Base-by-base conservation (phyloP, 2,888 invertebrate genomes). In the Monopis laevigella region DNA sequence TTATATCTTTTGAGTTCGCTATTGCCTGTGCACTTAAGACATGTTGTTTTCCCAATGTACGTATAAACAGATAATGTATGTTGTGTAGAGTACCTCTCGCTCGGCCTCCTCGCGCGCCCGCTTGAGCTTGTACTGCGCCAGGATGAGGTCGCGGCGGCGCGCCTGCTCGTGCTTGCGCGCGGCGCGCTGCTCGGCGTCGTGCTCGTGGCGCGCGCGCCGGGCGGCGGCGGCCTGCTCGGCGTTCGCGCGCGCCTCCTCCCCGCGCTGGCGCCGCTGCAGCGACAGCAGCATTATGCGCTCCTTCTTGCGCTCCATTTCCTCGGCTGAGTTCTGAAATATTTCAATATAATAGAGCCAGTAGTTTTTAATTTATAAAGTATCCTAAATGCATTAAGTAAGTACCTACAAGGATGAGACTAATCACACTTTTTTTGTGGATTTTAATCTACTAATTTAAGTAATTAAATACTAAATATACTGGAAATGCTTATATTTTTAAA, bases 61-160 rank as follows among this genome's bases (percentile, higher is more conserved):
- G n/a, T n/a, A n/a, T n/a, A n/a, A n/a, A n/a, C n/a, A n/a, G n/a
- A n/a, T n/a, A n/a, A n/a, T n/a, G n/a, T n/a, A n/a, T n/a, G n/a
- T n/a, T n/a, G n/a, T n/a, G n/a, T n/a, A n/a, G n/a, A n/a, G n/a
- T 53, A 90, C 91, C 84, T 93, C 93, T 62, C 92, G 74, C 66
- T 93, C 93, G 16, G 94, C 93, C 74, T 95, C 94, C 65, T 96
- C 95, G 47, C 93, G 88, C 42, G 93, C 92, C 72, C 97, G 97
- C 65, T 96, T 94, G 52, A 95, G 82, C 72, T 95, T 92, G 77
- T 97, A 93, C 68, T 95, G 93, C 60, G 95, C 94, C 53, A 96
- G 85, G 60, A 98, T 98, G 49, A 86, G 86, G 50, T 94, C 91
- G 42, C 96, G 78, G 45, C 96, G 83, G n/a, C 89, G 86, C 55